Evolutionary conservation across 2,797 vertebrate genomes (phyloP).

Genomic region (Betta splendens): DNA sequence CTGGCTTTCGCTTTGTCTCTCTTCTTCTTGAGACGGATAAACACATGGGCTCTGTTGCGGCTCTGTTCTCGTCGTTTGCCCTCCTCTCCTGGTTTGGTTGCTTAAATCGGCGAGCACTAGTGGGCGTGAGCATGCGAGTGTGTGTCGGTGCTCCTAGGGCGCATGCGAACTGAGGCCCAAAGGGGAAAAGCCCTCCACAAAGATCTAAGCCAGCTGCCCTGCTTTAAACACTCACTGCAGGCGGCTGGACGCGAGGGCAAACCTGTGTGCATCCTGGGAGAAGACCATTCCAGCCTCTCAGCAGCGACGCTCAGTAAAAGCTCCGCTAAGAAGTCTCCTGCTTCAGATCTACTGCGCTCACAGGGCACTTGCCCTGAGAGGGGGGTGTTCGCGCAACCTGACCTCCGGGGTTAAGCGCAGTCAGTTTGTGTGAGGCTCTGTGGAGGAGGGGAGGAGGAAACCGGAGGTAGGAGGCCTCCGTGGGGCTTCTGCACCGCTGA

Average conservation of each 20-base stretch:
- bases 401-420: slow-evolving; percentile 70
- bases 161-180: slow-evolving; percentile 81
- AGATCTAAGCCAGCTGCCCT: slow-evolving; percentile 79
- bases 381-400: slow-evolving; percentile 49
- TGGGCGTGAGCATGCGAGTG: slow-evolving; percentile 66
- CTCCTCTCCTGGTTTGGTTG: slow-evolving; percentile 56
- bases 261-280: slow-evolving; percentile 31
- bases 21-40: slow-evolving; percentile 43
- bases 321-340: slow-evolving; percentile 24
- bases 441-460: slow-evolving; percentile 65
- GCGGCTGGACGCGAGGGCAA: slow-evolving; percentile 40
- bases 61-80: slow-evolving; percentile 42
- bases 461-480: slow-evolving; percentile 73
- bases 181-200: slow-evolving; percentile 75
- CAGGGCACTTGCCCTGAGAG: slow-evolving; percentile 52
- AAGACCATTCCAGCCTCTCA: slow-evolving; percentile 43
- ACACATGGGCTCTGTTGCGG: slow-evolving; percentile 54
- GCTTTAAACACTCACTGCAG: slow-evolving; percentile 69
- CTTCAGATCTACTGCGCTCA: slow-evolving; percentile 25
- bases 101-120: slow-evolving; percentile 55
- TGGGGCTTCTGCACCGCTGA: slow-evolving; percentile 59
- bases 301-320: slow-evolving; percentile 21
- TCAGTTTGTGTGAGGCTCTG: slow-evolving; percentile 52
- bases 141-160: slow-evolving; percentile 53
- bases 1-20: not conserved